These are phyloP conservation scores for Nasalis larvatus DNA, from an alignment of 2,113 vertebrate species.

Conservation along the genomic window DNA sequence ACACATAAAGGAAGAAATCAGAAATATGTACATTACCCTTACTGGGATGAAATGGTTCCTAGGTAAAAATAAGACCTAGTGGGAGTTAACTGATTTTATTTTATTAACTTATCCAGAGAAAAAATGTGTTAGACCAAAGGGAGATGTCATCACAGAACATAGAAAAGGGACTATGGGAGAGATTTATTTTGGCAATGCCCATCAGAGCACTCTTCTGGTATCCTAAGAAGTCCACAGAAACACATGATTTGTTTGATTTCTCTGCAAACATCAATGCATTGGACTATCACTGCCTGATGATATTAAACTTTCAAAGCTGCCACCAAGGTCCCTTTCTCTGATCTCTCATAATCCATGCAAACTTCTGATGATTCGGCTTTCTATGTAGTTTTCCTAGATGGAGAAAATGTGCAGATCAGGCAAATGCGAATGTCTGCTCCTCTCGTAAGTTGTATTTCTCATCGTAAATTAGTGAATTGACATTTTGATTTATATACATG, in stretches of 20 bases:
- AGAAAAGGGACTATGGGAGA: not conserved
- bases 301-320: slow-evolving; percentile 26
- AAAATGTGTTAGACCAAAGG: not conserved
- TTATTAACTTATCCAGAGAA: not conserved
- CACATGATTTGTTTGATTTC: slow-evolving; percentile 7
- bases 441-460: not conserved
- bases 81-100: not conserved
- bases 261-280: not conserved
- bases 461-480: slow-evolving; percentile 58
- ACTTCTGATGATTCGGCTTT: slow-evolving; percentile 2
- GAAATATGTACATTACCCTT: not conserved
- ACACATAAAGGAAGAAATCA: not conserved
- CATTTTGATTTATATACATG: slow-evolving; percentile 67
- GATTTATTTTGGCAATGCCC: not conserved
- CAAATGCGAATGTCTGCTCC: not conserved
- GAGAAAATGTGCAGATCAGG: slow-evolving; percentile 29
- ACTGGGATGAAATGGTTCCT: not conserved
- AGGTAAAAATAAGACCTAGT: not conserved
- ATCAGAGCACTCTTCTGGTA: not conserved
- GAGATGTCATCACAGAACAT: not conserved
- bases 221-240: not conserved
- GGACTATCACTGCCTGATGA: not conserved
- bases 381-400: not conserved
- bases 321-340: not conserved
- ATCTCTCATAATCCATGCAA: slow-evolving; percentile 26